These are phyloP conservation scores for Valencia hispanica DNA, from an alignment of 2,797 vertebrate species.

Conservation along the genomic window DNA sequence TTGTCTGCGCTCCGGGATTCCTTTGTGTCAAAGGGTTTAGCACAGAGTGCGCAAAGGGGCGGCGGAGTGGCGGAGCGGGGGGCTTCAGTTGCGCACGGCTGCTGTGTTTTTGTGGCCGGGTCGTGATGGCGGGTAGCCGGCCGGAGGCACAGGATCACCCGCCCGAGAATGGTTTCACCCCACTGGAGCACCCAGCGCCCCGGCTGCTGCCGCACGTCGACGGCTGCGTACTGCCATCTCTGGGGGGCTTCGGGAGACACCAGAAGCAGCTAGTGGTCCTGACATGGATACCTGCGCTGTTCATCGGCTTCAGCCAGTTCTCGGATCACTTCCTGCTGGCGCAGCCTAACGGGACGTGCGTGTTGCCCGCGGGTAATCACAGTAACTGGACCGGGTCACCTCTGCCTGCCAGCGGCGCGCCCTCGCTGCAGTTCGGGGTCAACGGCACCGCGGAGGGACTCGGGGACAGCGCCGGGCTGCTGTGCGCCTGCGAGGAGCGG, in stretches of 20 bases:
- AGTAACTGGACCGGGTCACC: conserved; percentile 68
- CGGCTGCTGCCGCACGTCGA: conserved; percentile 89
- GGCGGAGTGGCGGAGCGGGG: conserved; percentile 49
- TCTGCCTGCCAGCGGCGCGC: conserved; percentile 33
- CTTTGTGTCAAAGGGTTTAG: conserved; percentile 73
- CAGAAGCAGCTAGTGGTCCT: conserved; percentile 92
- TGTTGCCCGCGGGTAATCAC: conserved; percentile 69
- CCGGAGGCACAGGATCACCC: conserved; percentile 77
- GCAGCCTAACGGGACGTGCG: conserved; percentile 89
- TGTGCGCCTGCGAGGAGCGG: conserved; percentile 88
- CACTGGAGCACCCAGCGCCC: conserved; percentile 72
- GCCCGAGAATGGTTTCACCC: conserved; percentile 80
- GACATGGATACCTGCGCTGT: conserved; percentile 95
- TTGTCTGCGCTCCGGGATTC: conserved; percentile 51
- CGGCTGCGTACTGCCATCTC: conserved; percentile 89
- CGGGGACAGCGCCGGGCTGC: conserved; percentile 58
- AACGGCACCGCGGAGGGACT: conserved; percentile 62
- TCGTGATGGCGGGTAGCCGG: conserved; percentile 79
- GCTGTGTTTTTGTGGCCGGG: conserved; percentile 58
- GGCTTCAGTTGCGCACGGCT: conserved; percentile 46
- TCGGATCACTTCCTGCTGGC: conserved; percentile 96
- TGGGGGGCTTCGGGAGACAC: conserved; percentile 90
- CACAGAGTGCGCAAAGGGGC: conserved; percentile 51
- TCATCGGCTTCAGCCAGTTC: conserved; percentile 96
- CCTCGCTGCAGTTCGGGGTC: conserved; percentile 39